These are phyloP conservation scores for Nebria ingens DNA, from an alignment of 1,140 invertebrate species.

Conservation along the genomic window DNA sequence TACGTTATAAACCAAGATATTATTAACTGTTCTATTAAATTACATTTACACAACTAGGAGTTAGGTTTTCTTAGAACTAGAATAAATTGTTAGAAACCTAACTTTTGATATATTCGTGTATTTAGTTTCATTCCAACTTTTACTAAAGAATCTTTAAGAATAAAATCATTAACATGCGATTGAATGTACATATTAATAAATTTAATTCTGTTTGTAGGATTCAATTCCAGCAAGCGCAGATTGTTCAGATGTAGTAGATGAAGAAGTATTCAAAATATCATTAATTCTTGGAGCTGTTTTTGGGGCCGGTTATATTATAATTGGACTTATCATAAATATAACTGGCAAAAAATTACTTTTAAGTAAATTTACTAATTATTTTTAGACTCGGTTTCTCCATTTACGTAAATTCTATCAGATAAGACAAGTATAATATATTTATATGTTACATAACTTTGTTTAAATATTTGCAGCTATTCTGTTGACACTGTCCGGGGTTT, in stretches of 20 bases:
- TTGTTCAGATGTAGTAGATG: conserved; percentile 26
- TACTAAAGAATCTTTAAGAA: no score
- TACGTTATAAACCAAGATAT: no score
- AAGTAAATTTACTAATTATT: conserved; percentile 15
- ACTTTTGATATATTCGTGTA: no score
- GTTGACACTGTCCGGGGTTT: conserved; percentile 15
- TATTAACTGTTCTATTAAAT: no score
- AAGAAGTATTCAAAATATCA: conserved; percentile 38
- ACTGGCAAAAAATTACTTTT: conserved; percentile 34
- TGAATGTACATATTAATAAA: no score
- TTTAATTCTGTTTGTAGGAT: no score
- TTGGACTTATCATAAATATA: conserved; percentile 39
- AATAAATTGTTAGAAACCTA: no score
- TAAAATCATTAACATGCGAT: no score
- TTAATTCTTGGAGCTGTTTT: conserved; percentile 38
- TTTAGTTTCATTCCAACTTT: no score
- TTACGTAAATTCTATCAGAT: not conserved
- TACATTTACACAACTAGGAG: no score
- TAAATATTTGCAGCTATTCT: not conserved
- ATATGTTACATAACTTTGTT: not conserved
- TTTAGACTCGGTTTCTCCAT: conserved; percentile 1
- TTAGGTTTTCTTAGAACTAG: no score
- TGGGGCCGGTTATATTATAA: conserved; percentile 37
- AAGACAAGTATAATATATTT: no score
- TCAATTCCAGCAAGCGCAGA: conserved; percentile 4